Conservation (phyloP, 1,140 invertebrate genomes). For the Nautilus pompilius region DNA sequence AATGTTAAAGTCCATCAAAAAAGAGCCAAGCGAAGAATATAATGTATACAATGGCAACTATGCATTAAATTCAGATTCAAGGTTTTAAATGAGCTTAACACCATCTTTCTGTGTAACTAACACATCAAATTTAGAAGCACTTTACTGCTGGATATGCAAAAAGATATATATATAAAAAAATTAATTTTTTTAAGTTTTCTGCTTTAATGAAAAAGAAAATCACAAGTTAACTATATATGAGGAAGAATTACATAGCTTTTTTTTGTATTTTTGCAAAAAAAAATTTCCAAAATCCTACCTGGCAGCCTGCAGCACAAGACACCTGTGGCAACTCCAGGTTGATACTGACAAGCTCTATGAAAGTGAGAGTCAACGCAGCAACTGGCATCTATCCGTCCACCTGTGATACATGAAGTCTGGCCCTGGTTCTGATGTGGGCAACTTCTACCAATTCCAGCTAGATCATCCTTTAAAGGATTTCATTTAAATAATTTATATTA, state of each 20-base stretch:
- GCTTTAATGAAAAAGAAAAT: too few relatives aligned
- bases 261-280: neutral
- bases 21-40: too few relatives aligned
- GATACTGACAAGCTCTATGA: constrained; percentile 37
- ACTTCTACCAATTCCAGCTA: constrained; percentile 46
- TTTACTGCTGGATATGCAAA: too few relatives aligned
- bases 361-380: constrained; percentile 47
- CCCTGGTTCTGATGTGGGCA: constrained; percentile 45
- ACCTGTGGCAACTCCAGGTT: constrained; percentile 32
- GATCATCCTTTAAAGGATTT: constrained; percentile 43
- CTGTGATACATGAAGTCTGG: constrained; percentile 42
- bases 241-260: neutral
- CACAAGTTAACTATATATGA: too few relatives aligned
- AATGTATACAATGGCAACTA: too few relatives aligned
- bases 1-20: too few relatives aligned
- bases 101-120: too few relatives aligned
- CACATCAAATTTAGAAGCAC: too few relatives aligned
- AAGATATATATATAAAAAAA: too few relatives aligned
- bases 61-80: too few relatives aligned
- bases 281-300: constrained; percentile 20
- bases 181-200: too few relatives aligned
- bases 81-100: too few relatives aligned
- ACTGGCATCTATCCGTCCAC: constrained; percentile 43
- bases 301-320: constrained; percentile 41
- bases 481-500: neutral